phyloP scores from a whole-genome alignment of 2,888 invertebrate species.

The Lobophora halterata region DNA sequence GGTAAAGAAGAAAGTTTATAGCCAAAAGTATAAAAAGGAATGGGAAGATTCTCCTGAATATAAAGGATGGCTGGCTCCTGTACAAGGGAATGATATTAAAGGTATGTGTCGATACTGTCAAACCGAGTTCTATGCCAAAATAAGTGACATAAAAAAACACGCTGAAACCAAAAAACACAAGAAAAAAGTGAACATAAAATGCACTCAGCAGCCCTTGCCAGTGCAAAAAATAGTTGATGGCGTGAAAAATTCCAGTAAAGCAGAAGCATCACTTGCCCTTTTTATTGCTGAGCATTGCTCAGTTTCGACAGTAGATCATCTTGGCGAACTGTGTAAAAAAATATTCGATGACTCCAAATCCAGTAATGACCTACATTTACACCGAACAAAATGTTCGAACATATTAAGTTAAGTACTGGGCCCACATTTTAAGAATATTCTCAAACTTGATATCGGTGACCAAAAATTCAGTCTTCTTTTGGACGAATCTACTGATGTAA shows the following conservation, averaged over 20 bases:
- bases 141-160: constrained; percentile 11
- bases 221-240: no score
- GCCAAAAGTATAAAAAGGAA: constrained; percentile 9
- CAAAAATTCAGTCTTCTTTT: constrained; percentile 14
- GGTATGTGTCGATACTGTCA: no score
- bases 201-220: no score
- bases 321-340: no score
- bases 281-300: no score
- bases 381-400: constrained; percentile 23
- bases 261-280: no score
- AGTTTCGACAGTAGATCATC: no score
- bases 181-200: no score
- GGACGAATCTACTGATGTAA: constrained; percentile 25
- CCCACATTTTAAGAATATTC: constrained; percentile 17
- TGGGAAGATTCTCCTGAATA: constrained; percentile 25
- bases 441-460: constrained; percentile 19
- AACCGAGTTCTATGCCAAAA: constrained; percentile 9
- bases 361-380: constrained; percentile 16
- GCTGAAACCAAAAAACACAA: constrained; percentile 11
- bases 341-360: constrained; percentile 10
- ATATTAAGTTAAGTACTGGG: constrained; percentile 22
- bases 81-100: no score
- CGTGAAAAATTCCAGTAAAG: no score
- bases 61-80: no score
- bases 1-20: constrained; percentile 18